Conservation (phyloP, 2,797 vertebrate species). For the Poecilia picta region DNA sequence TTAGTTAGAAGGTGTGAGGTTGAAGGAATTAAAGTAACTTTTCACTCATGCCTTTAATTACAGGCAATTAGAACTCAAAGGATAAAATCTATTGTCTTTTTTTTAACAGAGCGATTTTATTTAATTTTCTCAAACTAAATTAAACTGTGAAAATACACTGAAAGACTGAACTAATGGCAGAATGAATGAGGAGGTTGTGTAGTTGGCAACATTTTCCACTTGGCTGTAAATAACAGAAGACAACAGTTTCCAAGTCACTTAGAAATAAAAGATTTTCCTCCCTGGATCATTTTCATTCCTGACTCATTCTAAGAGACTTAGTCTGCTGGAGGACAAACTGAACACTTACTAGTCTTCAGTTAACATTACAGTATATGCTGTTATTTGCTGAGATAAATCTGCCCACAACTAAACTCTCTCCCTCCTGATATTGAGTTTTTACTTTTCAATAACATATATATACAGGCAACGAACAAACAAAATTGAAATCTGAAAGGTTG, state of each 20-base stretch:
- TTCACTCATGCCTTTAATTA: background rate
- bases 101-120: background rate
- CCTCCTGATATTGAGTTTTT: too few species aligned
- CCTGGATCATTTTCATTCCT: too few species aligned
- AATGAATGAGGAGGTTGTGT: background rate
- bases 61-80: background rate
- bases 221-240: conserved; percentile 20
- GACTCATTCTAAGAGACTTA: too few species aligned
- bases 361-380: too few species aligned
- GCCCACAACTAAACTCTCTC: too few species aligned
- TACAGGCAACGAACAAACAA: background rate
- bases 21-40: background rate
- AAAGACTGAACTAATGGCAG: conserved; percentile 1
- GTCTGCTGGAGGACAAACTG: too few species aligned
- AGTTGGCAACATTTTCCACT: conserved; percentile 5
- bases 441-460: too few species aligned
- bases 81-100: background rate
- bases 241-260: conserved; percentile 8
- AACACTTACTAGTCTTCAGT: too few species aligned
- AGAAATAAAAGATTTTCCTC: too few species aligned
- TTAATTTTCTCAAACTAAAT: background rate
- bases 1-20: background rate
- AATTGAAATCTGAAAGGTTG: background rate
- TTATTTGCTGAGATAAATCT: too few species aligned
- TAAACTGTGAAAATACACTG: background rate